Conservation (phyloP, 23 tunicate genomes). For the Diplosoma virens region DNA sequence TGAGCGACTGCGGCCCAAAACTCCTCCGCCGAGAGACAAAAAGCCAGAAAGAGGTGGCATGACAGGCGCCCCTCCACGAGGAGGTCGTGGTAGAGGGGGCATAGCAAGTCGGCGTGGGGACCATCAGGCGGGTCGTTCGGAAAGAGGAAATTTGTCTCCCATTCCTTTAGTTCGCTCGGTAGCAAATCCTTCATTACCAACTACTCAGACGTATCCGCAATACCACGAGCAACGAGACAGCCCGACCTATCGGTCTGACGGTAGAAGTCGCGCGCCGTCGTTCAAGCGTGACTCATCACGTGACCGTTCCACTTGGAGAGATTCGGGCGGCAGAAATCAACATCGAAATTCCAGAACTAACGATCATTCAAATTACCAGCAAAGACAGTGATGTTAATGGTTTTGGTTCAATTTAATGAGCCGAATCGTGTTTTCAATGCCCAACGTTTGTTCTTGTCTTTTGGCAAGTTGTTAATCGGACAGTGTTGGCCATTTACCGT, state of each 20-base stretch:
- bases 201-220: neutral
- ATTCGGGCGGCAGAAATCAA: neutral
- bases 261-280: neutral
- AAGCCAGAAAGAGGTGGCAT: constrained; percentile 50
- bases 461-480: too few relatives aligned
- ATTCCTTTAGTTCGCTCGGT: neutral
- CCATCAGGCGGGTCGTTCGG: constrained; percentile 15
- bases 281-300: constrained; percentile 7
- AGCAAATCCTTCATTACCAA: neutral
- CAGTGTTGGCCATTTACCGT: too few relatives aligned
- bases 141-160: neutral
- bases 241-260: neutral
- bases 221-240: neutral
- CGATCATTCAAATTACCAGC: neutral
- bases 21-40: constrained; percentile 92
- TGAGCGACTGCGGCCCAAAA: constrained; percentile 93
- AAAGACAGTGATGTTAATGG: too few relatives aligned
- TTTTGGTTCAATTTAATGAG: too few relatives aligned
- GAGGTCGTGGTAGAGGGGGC: constrained; percentile 33
- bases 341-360: constrained; percentile 2
- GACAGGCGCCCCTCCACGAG: constrained; percentile 9
- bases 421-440: too few relatives aligned
- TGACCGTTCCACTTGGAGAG: constrained; percentile 6
- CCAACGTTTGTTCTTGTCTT: too few relatives aligned
- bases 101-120: constrained; percentile 20